Conservation (phyloP, 2,888 invertebrate genomes). For the Heteromurus nitidus region DNA sequence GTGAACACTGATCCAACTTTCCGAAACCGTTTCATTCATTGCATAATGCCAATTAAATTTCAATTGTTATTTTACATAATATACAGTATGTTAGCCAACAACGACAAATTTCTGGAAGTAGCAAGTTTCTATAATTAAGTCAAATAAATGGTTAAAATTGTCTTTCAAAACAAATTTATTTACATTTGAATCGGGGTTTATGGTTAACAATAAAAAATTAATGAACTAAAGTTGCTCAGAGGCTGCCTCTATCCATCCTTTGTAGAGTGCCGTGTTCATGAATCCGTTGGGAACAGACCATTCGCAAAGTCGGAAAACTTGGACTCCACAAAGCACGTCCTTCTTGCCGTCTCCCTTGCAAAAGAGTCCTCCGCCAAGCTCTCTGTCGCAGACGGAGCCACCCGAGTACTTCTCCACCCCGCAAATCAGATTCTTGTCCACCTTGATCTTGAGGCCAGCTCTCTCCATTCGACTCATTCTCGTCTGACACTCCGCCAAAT, state of each 20-base stretch:
- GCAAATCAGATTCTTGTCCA: background rate
- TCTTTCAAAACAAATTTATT: no score
- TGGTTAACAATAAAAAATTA: no score
- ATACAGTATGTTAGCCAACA: no score
- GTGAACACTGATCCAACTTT: no score
- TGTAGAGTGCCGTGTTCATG: background rate
- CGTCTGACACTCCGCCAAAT: constrained; percentile 3
- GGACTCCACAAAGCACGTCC: constrained; percentile 23
- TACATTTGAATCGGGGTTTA: no score
- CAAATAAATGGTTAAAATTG: no score
- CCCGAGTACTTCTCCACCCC: constrained; percentile 35
- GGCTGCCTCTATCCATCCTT: constrained; percentile 22
- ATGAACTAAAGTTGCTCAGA: no score
- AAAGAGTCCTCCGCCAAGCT: constrained; percentile 26
- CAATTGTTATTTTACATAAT: no score
- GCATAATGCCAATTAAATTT: no score
- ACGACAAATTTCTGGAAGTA: no score
- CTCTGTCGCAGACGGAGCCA: constrained; percentile 22
- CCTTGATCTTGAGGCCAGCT: background rate
- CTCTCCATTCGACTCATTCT: constrained; percentile 7
- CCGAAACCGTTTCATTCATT: no score
- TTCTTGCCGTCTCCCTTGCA: constrained; percentile 9
- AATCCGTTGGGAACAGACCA: constrained; percentile 17
- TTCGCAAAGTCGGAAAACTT: constrained; percentile 10
- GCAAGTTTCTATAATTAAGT: no score